Conservation (phyloP, 2,113 vertebrate genomes). For the Podilymbus podiceps region DNA sequence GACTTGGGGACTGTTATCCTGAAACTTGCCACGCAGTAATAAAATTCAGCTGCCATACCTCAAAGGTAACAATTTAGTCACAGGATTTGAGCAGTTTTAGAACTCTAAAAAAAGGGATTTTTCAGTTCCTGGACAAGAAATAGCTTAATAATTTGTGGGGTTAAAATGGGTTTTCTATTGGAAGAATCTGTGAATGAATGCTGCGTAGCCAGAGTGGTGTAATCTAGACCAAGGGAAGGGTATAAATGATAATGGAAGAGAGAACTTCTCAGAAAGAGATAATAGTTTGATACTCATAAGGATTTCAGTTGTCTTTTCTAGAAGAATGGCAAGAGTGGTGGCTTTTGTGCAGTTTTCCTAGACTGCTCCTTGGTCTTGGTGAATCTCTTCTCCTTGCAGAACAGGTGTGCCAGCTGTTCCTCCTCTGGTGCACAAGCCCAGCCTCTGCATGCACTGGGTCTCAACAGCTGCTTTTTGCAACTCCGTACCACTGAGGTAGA, state of each 20-base stretch:
- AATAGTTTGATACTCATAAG: not conserved
- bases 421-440: not conserved
- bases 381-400: not conserved
- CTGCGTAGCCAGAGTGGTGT: not conserved
- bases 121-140: not conserved
- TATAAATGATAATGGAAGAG: not conserved
- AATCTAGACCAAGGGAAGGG: not conserved
- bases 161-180: not conserved
- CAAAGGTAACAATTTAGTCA: not conserved
- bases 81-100: not conserved
- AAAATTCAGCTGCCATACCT: not conserved
- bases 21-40: not conserved
- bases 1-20: not conserved
- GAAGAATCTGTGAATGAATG: not conserved
- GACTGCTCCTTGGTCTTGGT: not conserved
- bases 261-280: not conserved
- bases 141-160: not conserved
- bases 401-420: accelerated
- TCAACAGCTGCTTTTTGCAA: not conserved
- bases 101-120: not conserved
- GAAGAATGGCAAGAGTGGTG: not conserved
- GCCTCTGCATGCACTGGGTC: accelerated
- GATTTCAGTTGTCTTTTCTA: not conserved
- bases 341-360: not conserved
- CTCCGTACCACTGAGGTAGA: not conserved